Evolutionary conservation across 2,113 vertebrate genomes (phyloP).

Genomic region (Empidonax traillii): DNA sequence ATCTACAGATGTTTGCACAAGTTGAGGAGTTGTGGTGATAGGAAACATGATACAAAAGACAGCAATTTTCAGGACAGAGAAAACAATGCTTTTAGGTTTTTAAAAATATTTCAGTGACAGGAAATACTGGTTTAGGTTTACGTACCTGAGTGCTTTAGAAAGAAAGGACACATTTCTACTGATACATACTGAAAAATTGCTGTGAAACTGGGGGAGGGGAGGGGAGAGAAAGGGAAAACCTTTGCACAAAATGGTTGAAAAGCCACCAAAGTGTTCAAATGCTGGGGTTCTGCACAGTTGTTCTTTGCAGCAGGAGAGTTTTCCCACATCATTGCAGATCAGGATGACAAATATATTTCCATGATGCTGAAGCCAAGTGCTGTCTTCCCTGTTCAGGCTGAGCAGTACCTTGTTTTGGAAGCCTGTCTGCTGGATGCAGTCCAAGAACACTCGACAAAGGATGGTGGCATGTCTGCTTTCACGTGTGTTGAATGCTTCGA

Average conservation of each 20-base stretch:
- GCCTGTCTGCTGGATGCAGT: background rate
- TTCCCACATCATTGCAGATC: background rate
- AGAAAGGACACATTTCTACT: background rate
- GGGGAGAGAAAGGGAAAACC: background rate
- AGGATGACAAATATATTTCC: background rate
- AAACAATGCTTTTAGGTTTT: rapidly evolving
- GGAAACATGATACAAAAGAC: background rate
- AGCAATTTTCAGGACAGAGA: background rate
- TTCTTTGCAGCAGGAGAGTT: background rate
- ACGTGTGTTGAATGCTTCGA: background rate
- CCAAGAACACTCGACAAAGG: background rate
- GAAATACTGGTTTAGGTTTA: background rate
- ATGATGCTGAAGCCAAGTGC: background rate
- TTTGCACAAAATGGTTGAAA: background rate
- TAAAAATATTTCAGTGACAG: background rate
- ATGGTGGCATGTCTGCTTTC: background rate
- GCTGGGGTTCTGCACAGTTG: background rate
- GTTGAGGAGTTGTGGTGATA: no score
- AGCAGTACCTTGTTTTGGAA: background rate
- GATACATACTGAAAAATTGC: background rate
- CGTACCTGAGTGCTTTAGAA: background rate
- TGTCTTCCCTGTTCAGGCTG: background rate
- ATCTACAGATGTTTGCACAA: background rate
- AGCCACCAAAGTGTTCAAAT: background rate
- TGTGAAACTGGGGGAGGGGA: background rate